Conservation (phyloP, 1,140 invertebrate genomes). For the Diabrotica virgifera region DNA sequence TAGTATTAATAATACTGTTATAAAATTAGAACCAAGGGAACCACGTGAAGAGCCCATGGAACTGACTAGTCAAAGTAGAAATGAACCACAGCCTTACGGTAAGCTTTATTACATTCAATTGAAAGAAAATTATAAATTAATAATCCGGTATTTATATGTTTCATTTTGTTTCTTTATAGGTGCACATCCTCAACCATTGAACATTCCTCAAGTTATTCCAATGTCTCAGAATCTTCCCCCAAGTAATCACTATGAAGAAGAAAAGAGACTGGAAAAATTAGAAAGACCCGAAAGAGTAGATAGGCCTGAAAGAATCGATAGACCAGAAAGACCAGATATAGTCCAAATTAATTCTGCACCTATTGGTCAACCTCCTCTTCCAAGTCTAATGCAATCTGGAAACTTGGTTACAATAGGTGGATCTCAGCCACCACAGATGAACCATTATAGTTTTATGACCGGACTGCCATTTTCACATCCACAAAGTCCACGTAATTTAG, state of each 20-base stretch:
- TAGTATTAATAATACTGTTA: slow-evolving; percentile 37
- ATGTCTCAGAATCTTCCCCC: slow-evolving; percentile 41
- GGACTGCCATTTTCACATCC: slow-evolving; percentile 29
- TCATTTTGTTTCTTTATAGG: not conserved
- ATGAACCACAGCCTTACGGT: slow-evolving; percentile 47
- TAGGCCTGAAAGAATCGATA: slow-evolving; percentile 45
- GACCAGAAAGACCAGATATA: slow-evolving; percentile 49
- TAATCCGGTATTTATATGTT: not conserved
- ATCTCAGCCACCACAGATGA: slow-evolving; percentile 44
- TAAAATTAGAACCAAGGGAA: slow-evolving; percentile 59
- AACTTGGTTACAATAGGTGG: slow-evolving; percentile 57
- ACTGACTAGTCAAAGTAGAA: slow-evolving; percentile 48
- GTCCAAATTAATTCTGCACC: slow-evolving; percentile 48
- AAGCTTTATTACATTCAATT: slow-evolving; percentile 15
- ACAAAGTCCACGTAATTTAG: slow-evolving; percentile 33
- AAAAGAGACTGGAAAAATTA: slow-evolving; percentile 46
- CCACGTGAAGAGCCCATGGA: slow-evolving; percentile 57
- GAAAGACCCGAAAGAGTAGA: slow-evolving; percentile 50
- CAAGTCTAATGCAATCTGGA: slow-evolving; percentile 53
- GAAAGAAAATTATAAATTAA: not conserved
- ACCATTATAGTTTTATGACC: slow-evolving; percentile 56
- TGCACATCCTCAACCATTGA: slow-evolving; percentile 47
- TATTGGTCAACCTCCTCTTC: slow-evolving; percentile 54
- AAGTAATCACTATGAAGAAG: slow-evolving; percentile 38
- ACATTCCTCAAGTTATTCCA: slow-evolving; percentile 47